These are phyloP conservation scores for Spilogale gracilis DNA, from an alignment of 2,113 vertebrate genomes.

Conservation along the genomic window DNA sequence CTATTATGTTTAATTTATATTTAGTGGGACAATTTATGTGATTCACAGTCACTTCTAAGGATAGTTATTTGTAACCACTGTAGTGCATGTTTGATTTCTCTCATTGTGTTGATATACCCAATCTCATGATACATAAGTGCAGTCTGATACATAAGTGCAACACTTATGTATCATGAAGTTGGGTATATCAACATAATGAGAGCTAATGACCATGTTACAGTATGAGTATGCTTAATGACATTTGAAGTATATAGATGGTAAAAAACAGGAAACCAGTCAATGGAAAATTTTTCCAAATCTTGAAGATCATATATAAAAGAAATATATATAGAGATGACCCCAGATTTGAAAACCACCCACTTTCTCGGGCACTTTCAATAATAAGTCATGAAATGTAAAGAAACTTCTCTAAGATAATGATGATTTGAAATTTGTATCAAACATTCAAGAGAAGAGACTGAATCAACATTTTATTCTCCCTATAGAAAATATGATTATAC, in stretches of 20 bases:
- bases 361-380: background rate
- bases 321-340: background rate
- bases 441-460: background rate
- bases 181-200: too few species aligned
- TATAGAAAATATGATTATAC: conserved; percentile 6
- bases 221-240: background rate
- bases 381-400: background rate
- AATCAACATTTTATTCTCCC: conserved; percentile 24
- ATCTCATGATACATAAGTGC: background rate
- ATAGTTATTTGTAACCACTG: background rate
- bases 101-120: background rate
- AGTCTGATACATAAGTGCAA: background rate
- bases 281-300: background rate
- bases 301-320: background rate
- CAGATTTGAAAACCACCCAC: background rate
- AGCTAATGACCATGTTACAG: background rate
- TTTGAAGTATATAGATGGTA: background rate
- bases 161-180: too few species aligned
- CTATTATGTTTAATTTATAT: background rate
- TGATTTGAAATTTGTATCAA: background rate
- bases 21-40: background rate
- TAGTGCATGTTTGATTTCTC: background rate
- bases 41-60: background rate
- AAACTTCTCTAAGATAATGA: conserved; percentile 4
- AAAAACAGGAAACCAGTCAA: background rate